Percentiles rank a stretch among this genome's conserved stretches.
These are phyloP conservation scores for Coilia nasus DNA, from an alignment of 2,797 vertebrate genomes.

Conservation along the genomic window DNA sequence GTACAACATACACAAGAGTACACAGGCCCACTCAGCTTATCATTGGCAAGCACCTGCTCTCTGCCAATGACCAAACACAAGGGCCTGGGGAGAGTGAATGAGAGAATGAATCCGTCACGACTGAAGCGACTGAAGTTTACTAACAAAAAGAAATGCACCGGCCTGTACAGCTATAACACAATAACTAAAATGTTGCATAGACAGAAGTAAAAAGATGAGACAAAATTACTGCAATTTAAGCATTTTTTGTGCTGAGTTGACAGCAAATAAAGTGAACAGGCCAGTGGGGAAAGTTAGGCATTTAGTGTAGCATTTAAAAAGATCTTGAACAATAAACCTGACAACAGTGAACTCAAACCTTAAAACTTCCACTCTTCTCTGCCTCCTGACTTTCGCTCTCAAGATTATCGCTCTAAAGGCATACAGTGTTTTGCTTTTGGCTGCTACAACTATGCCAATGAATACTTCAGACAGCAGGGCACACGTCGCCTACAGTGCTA, in stretches of 20 bases:
- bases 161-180: not conserved
- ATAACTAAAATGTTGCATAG: not conserved
- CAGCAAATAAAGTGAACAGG: not conserved
- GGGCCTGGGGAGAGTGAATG: no score
- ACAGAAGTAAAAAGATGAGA: not conserved
- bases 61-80: no score
- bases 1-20: no score
- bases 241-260: not conserved
- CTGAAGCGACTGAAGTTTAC: not conserved
- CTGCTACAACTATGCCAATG: no score
- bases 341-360: not conserved
- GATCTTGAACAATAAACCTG: not conserved
- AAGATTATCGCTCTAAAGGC: no score
- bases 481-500: no score
- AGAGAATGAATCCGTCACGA: not conserved
- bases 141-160: not conserved
- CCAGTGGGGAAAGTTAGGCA: not conserved
- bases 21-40: no score
- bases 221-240: slow-evolving; percentile 20
- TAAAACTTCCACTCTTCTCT: not conserved
- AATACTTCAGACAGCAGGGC: no score
- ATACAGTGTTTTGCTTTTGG: no score
- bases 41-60: no score
- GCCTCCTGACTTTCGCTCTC: no score
- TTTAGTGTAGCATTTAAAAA: not conserved